Conservation (phyloP, 2,888 invertebrate species). For the Cosmopolites sordidus region DNA sequence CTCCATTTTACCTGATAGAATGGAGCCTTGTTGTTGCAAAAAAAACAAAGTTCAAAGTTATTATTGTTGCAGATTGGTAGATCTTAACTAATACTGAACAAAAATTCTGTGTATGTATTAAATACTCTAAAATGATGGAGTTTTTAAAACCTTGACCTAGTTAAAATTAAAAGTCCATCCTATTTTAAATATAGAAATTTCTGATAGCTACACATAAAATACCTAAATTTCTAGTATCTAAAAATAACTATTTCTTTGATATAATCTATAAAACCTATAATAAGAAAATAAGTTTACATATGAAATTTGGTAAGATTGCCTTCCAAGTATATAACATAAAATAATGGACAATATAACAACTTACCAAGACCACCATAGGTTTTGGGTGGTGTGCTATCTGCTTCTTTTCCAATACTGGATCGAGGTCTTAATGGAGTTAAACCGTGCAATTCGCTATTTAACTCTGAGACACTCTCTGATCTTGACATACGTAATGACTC, state of each 20-base stretch:
- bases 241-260: background rate
- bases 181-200: background rate
- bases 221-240: background rate
- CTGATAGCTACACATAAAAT: background rate
- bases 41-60: conserved; percentile 46
- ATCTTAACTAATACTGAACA: no score
- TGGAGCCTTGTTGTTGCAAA: conserved; percentile 75
- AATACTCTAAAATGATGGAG: no score
- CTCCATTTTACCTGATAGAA: conserved; percentile 80
- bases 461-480: conserved; percentile 80
- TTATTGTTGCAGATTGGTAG: no score
- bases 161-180: background rate
- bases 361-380: conserved; percentile 80
- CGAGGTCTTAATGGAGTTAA: conserved; percentile 41
- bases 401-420: conserved; percentile 46
- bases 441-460: conserved; percentile 60
- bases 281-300: conserved; percentile 1
- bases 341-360: conserved; percentile 40
- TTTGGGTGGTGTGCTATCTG: conserved; percentile 61
- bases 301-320: conserved; percentile 4
- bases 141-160: no score
- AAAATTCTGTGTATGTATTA: background rate
- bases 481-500: conserved; percentile 71
- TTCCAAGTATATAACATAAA: background rate
- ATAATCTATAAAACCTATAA: background rate